Evolutionary conservation across 1,140 invertebrate species (phyloP).

Genomic region (Euwallacea fornicatus): DNA sequence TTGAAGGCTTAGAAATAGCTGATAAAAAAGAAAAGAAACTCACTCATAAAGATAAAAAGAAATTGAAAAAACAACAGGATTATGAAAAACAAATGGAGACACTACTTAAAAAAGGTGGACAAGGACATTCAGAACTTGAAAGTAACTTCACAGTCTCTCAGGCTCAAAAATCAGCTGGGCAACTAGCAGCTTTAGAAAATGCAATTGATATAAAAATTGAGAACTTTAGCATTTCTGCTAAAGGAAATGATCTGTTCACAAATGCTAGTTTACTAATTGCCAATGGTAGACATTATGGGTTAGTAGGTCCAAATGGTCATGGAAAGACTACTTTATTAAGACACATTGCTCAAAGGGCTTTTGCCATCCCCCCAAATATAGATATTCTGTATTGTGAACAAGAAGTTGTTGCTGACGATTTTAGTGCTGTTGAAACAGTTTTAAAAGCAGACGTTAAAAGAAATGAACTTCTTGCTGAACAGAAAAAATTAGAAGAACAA

Average conservation of each 20-base stretch:
- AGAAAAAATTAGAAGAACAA: slow-evolving; percentile 81
- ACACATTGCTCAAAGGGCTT: slow-evolving; percentile 85
- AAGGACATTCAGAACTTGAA: slow-evolving; percentile 84
- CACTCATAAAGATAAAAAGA: slow-evolving; percentile 94
- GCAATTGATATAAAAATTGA: slow-evolving; percentile 98
- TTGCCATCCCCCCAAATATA: slow-evolving; percentile 94
- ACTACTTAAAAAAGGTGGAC: slow-evolving; percentile 83
- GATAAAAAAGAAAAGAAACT: slow-evolving; percentile 67
- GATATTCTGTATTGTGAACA: slow-evolving; percentile 99
- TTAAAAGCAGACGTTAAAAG: slow-evolving; percentile 91
- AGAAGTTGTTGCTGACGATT: slow-evolving; percentile 93
- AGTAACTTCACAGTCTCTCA: slow-evolving; percentile 97
- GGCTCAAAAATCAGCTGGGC: slow-evolving; percentile 82
- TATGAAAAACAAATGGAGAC: slow-evolving; percentile 90
- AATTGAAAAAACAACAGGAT: slow-evolving; percentile 88
- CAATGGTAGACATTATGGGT: slow-evolving; percentile 90
- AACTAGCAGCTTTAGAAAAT: slow-evolving; percentile 85
- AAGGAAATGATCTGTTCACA: slow-evolving; percentile 96
- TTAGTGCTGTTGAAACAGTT: slow-evolving; percentile 89
- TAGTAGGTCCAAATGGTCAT: slow-evolving; percentile 98
- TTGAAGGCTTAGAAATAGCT: slow-evolving; percentile 38
- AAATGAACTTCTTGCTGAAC: slow-evolving; percentile 78
- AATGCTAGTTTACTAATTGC: slow-evolving; percentile 96
- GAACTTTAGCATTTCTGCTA: slow-evolving; percentile 96
- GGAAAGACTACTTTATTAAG: slow-evolving; percentile 98